Evolutionary conservation across 64 coral and sea anemone genomes (phyloP).

Genomic region (Montipora cactus): DNA sequence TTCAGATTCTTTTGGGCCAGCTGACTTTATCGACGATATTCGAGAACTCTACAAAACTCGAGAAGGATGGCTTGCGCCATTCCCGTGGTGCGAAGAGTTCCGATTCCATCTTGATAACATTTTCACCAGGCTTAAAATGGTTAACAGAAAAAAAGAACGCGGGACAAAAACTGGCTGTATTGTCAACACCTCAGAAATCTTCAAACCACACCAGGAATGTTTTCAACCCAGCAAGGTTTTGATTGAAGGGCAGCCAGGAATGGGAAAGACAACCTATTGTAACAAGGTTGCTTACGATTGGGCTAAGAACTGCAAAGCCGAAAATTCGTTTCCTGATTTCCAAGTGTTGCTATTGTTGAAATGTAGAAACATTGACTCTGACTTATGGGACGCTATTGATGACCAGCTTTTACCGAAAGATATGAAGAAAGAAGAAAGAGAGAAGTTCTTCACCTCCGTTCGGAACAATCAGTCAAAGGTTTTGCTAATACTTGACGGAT

Average conservation of each 20-base stretch:
- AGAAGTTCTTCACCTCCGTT: no score
- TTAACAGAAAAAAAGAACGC: neutral
- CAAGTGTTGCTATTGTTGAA: no score
- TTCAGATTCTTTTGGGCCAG: neutral
- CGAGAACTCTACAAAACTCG: neutral
- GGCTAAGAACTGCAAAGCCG: neutral
- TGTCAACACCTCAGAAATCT: neutral
- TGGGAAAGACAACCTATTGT: no score
- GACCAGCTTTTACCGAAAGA: no score
- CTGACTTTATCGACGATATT: neutral
- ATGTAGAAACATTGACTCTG: no score
- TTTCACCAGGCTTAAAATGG: neutral
- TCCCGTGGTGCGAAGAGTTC: no score
- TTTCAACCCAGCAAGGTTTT: neutral
- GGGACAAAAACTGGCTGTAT: neutral
- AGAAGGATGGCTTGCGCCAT: neutral
- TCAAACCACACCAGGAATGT: neutral
- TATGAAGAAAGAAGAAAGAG: no score
- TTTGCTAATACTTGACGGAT: neutral
- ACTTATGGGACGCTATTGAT: no score
- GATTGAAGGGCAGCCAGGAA: neutral
- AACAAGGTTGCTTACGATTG: neutral
- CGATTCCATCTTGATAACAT: neutral
- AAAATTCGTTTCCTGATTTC: neutral
- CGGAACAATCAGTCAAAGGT: no score